A percentile compares a stretch with the other conserved stretches of the same genome.
Conservation (phyloP, 2,888 invertebrate species). For the Halocaridina rubra region DNA sequence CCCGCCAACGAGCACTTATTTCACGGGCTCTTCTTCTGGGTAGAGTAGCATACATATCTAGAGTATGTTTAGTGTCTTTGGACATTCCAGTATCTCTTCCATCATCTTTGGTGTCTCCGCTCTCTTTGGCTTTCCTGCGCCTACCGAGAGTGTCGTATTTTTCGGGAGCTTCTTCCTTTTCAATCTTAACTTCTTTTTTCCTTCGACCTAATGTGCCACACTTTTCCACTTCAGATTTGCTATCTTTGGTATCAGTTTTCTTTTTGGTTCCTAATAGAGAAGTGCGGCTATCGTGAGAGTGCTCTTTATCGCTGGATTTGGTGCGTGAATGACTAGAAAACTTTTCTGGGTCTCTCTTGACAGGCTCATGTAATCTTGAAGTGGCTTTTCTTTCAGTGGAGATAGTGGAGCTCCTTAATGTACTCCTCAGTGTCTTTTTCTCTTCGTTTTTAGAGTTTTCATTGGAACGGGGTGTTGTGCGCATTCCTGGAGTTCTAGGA, state of each 20-base stretch:
- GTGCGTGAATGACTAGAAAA: constrained; percentile 20
- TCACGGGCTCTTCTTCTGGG: constrained; percentile 75
- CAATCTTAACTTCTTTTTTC: constrained; percentile 34
- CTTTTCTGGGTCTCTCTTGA: constrained; percentile 21
- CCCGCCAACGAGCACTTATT: constrained; percentile 57
- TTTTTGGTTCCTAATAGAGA: constrained; percentile 36
- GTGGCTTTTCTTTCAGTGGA: constrained; percentile 10
- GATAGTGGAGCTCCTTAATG: not conserved
- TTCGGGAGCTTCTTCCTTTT: constrained; percentile 47
- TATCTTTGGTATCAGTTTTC: constrained; percentile 47
- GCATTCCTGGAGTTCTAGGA: constrained; percentile 25
- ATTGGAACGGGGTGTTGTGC: not conserved
- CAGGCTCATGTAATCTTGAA: constrained; percentile 4
- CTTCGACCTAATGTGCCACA: not conserved
- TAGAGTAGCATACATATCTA: constrained; percentile 82
- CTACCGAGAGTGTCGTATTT: constrained; percentile 58
- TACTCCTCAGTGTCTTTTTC: constrained; percentile 3
- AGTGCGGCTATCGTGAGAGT: constrained; percentile 13
- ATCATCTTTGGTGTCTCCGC: constrained; percentile 37
- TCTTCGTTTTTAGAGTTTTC: constrained; percentile 18
- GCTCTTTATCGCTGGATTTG: constrained; percentile 13
- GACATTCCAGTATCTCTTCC: not conserved
- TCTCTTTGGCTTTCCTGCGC: constrained; percentile 50
- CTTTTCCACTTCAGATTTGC: constrained; percentile 16
- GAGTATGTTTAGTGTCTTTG: constrained; percentile 66